phyloP scores from a whole-genome alignment of 2,888 invertebrate genomes.

The Furcula furcula region DNA sequence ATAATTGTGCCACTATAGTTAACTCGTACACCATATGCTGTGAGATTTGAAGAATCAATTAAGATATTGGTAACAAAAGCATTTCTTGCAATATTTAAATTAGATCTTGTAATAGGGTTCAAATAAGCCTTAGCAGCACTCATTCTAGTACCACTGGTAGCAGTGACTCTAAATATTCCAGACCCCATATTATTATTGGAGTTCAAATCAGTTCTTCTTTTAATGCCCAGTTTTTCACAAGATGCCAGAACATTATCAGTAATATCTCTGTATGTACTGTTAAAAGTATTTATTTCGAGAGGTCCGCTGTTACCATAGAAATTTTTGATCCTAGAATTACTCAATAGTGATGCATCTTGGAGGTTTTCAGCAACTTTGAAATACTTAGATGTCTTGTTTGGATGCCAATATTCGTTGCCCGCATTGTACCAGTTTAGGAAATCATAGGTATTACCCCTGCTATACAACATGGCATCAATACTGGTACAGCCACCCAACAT shows the following conservation, averaged over 20 bases:
- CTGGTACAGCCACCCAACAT: neutral
- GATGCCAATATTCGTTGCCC: neutral
- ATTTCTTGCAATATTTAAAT: conserved; percentile 15
- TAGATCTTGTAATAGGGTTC: conserved; percentile 26
- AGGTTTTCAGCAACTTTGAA: conserved; percentile 74
- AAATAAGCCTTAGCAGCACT: conserved; percentile 83
- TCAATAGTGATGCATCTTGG: conserved; percentile 36
- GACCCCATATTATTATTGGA: conserved; percentile 62
- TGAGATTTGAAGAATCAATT: conserved; percentile 4
- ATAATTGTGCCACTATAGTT: conserved; percentile 5
- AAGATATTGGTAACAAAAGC: conserved; percentile 17
- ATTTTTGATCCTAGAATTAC: conserved; percentile 27
- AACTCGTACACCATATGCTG: conserved; percentile 19
- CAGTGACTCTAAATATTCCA: conserved; percentile 65
- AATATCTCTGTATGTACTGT: conserved; percentile 53
- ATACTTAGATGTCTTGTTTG: conserved; percentile 32
- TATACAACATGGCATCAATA: neutral
- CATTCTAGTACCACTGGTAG: conserved; percentile 64
- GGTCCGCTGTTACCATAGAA: conserved; percentile 68
- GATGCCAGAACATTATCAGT: conserved; percentile 49
- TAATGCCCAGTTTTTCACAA: conserved; percentile 68
- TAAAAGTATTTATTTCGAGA: conserved; percentile 63
- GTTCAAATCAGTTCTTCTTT: conserved; percentile 56
- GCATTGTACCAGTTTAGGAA: neutral
- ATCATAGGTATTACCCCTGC: neutral